These are phyloP conservation scores for Montipora cactus DNA, from an alignment of 64 coral and sea anemone species.

Conservation along the genomic window DNA sequence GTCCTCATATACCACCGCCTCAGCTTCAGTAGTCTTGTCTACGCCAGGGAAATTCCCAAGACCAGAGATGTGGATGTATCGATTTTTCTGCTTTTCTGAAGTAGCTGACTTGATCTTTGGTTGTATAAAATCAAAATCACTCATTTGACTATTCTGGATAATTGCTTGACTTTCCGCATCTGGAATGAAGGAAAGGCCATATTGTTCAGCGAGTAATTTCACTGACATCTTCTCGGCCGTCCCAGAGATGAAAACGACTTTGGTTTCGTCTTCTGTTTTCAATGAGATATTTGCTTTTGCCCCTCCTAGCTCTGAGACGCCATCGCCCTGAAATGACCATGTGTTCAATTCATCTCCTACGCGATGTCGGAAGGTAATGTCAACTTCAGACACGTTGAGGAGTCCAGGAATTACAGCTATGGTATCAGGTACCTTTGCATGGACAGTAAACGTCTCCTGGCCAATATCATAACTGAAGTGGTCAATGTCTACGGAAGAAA, in stretches of 20 bases:
- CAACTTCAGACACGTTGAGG: slow-evolving; percentile 66
- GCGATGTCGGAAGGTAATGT: slow-evolving; percentile 79
- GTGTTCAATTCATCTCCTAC: slow-evolving; percentile 89
- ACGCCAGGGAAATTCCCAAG: slow-evolving; percentile 88
- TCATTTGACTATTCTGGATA: slow-evolving; percentile 93
- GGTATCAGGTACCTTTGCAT: slow-evolving; percentile 57
- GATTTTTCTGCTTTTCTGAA: slow-evolving; percentile 72
- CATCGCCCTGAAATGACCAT: slow-evolving; percentile 76
- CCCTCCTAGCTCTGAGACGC: slow-evolving; percentile 68
- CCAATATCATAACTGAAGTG: slow-evolving; percentile 92
- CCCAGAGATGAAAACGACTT: slow-evolving; percentile 74
- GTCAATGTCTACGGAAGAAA: slow-evolving; percentile 71
- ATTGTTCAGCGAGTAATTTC: slow-evolving; percentile 67
- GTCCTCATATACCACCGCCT: slow-evolving; percentile 91
- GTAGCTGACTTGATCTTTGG: slow-evolving; percentile 74
- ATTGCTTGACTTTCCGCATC: slow-evolving; percentile 82
- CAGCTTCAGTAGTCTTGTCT: slow-evolving; percentile 85
- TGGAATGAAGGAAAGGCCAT: slow-evolving; percentile 79
- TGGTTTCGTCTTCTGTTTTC: slow-evolving; percentile 75
- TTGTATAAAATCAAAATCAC: slow-evolving; percentile 87
- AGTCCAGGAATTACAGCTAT: slow-evolving; percentile 77
- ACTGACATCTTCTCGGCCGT: slow-evolving; percentile 70
- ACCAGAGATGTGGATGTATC: slow-evolving; percentile 85
- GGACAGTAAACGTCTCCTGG: slow-evolving; percentile 82
- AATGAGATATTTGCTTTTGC: slow-evolving; percentile 71